Conservation (phyloP, 2,797 vertebrate species). For the Triplophysa bombifrons region DNA sequence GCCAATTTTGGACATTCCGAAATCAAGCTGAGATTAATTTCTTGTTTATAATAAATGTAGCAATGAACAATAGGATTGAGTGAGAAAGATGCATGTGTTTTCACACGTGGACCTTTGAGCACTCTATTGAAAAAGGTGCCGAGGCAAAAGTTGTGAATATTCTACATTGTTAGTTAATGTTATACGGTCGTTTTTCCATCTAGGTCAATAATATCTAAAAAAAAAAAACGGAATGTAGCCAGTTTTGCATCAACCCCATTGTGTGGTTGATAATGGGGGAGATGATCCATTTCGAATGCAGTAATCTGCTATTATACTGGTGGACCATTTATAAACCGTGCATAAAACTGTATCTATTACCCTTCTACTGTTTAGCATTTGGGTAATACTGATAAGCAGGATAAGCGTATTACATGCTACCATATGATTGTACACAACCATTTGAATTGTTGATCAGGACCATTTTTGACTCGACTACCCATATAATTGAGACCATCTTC, state of each 20-base stretch:
- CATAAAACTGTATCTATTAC: not conserved
- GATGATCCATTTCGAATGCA: conserved; percentile 13
- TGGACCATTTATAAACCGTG: not conserved
- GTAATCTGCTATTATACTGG: not conserved
- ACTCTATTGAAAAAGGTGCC: too few species aligned
- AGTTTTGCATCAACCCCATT: conserved; percentile 10
- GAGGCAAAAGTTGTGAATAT: too few species aligned
- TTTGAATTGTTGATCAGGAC: conserved; percentile 2
- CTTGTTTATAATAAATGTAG: too few species aligned
- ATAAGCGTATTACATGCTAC: not conserved
- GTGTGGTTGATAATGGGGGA: not conserved
- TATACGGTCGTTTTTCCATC: not conserved
- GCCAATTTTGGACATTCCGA: not conserved
- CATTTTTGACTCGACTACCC: not conserved
- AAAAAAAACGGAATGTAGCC: not conserved
- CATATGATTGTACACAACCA: not conserved
- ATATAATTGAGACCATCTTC: conserved; percentile 7
- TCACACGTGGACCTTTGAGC: too few species aligned
- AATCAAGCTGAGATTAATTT: not conserved
- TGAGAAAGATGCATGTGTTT: too few species aligned
- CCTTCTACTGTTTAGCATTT: not conserved
- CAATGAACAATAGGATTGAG: too few species aligned
- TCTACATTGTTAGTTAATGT: not conserved
- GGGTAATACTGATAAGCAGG: not conserved
- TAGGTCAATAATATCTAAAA: too few species aligned